Percentiles rank a stretch among this genome's conserved stretches.
phyloP scores from a whole-genome alignment of 1,140 invertebrate genomes.

The Neomicropteryx cornuta region DNA sequence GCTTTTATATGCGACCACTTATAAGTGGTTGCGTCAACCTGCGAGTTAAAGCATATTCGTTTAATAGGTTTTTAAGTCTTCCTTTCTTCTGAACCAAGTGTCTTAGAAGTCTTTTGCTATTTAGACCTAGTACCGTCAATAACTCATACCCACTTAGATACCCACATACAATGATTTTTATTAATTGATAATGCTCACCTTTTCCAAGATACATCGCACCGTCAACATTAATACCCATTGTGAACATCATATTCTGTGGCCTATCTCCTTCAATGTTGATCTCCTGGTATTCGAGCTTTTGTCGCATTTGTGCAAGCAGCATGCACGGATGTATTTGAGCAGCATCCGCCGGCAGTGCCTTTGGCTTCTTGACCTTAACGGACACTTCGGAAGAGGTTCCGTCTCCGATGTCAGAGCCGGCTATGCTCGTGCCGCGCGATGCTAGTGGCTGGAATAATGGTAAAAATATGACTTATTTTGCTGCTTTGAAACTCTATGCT shows the following conservation, averaged over 20 bases:
- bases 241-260: constrained; percentile 44
- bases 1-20: no score
- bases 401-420: no score
- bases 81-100: no score
- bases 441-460: neutral
- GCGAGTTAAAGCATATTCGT: no score
- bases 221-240: constrained; percentile 39
- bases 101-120: no score
- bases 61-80: no score
- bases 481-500: constrained; percentile 17
- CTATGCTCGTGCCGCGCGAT: constrained; percentile 1
- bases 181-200: constrained; percentile 18
- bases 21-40: no score
- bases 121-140: no score
- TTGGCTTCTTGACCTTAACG: constrained; percentile 29
- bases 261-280: constrained; percentile 43
- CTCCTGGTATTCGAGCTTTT: constrained; percentile 50
- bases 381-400: constrained; percentile 18
- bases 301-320: constrained; percentile 60
- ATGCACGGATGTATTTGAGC: constrained; percentile 56
- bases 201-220: constrained; percentile 35
- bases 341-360: constrained; percentile 45
- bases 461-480: constrained; percentile 6
- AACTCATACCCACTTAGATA: no score
- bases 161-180: neutral